Conservation (phyloP, 2,113 vertebrate genomes). For the Myotis brandtii region DNA sequence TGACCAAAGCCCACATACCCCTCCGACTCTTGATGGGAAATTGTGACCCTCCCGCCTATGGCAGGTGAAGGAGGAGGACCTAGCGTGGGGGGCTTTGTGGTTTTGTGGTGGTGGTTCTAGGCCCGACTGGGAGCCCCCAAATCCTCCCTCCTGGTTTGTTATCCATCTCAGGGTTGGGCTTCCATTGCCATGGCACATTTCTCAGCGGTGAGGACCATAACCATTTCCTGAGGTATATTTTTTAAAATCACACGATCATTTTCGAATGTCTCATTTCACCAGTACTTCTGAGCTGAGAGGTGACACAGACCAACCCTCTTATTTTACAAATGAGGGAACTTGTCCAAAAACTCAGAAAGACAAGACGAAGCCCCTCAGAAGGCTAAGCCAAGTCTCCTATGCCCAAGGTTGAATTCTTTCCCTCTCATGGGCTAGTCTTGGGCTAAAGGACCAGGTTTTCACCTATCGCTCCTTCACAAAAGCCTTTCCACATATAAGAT, state of each 20-base stretch:
- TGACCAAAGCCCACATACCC: background rate
- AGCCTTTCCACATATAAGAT: background rate
- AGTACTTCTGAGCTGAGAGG: background rate
- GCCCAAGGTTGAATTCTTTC: background rate
- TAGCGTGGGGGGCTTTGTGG: background rate
- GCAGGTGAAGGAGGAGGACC: background rate
- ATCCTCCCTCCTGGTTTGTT: background rate
- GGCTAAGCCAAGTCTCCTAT: background rate
- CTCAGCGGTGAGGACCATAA: background rate
- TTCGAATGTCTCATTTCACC: background rate
- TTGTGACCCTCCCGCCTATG: background rate
- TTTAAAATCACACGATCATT: background rate
- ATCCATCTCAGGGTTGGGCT: background rate
- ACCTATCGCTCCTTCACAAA: background rate
- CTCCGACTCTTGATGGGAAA: too few relatives aligned
- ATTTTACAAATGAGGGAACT: background rate
- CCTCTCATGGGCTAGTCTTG: background rate
- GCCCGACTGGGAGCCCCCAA: background rate
- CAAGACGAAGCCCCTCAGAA: background rate
- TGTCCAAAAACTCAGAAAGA: background rate
- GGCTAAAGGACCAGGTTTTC: background rate
- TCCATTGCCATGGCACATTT: background rate
- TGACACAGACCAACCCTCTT: background rate
- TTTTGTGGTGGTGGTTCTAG: background rate
- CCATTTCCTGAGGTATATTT: background rate